Percentiles rank a stretch among this genome's conserved stretches.
phyloP scores from a whole-genome alignment of 1,140 invertebrate species.

The Bradysia coprophila region DNA sequence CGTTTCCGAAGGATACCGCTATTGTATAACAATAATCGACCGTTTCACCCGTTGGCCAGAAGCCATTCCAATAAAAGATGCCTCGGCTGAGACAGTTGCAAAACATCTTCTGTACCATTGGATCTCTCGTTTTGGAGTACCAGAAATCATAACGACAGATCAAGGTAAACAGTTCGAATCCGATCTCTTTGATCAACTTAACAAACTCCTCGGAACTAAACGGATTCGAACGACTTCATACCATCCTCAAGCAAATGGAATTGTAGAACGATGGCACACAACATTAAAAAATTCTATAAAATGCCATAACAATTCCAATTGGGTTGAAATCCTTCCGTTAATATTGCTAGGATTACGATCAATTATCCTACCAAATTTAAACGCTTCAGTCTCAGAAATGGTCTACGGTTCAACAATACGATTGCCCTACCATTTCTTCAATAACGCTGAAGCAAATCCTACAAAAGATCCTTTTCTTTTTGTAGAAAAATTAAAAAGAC shows the following conservation, averaged over 20 bases:
- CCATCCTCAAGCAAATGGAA: conserved; percentile 18
- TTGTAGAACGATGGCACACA: conserved; percentile 18
- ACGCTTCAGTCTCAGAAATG: conserved; percentile 13
- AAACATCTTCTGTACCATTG: conserved; percentile 13
- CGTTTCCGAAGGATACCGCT: conserved; percentile 5
- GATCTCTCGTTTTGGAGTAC: conserved; percentile 11
- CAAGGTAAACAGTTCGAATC: conserved; percentile 19
- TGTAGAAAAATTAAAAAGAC: too few relatives aligned
- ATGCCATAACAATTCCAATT: conserved; percentile 7
- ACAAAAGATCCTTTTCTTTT: too few relatives aligned
- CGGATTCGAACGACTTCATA: conserved; percentile 13
- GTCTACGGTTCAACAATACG: conserved; percentile 17
- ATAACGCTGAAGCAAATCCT: too few relatives aligned
- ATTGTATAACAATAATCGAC: conserved; percentile 15
- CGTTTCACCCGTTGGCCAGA: conserved; percentile 22
- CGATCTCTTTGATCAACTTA: conserved; percentile 9
- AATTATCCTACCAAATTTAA: conserved; percentile 11
- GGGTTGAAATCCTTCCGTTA: conserved; percentile 12
- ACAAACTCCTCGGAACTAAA: conserved; percentile 7
- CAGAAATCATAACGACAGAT: conserved; percentile 14
- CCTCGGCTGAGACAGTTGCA: conserved; percentile 12
- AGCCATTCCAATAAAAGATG: conserved; percentile 16
- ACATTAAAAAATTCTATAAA: conserved; percentile 14
- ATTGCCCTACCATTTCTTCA: too few relatives aligned
- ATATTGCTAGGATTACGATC: conserved; percentile 17